Evolutionary conservation across 2,113 vertebrate genomes (phyloP), one percentile per base, ranked within the genome.

Genomic region (Zonotrichia leucophrys): DNA sequence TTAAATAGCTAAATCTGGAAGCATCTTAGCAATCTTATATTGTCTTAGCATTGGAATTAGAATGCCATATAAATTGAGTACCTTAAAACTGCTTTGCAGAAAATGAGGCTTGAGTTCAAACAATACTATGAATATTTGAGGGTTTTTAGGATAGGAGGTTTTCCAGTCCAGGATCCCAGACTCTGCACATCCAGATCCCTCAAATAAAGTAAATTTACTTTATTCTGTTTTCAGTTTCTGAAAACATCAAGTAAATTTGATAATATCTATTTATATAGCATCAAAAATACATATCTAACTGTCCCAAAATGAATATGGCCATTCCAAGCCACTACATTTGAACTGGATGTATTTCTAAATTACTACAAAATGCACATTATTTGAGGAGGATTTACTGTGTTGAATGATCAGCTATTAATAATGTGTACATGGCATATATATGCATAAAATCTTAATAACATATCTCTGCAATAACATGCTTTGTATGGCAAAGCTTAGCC

Each of bases 1-100:
- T 27, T 76, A 80, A 68, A 35, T 66, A 78, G 31, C 50, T 84
- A 84, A 84, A 93, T 83, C 60, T 84, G n/a, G 41, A 77, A 66
- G 31, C 33, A 67, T 46, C 5, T 46, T 37, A 31, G 21, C 5
- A 31, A 37, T 31, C 8, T 77, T 81, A 15, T 58, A 44, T 22
- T 62, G 22, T 41, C 10, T 83, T 55, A 44, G 15, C 27, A 60
- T 2, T 46, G 18, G 21, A 88, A 83, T 55, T 76, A 50, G 35
- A 76, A 69, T 64, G 64, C 35, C 44, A 13, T 39, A 27, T 52
- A 52, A 76, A 76, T 1, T 17, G 23, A 92, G 10, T 28, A 22
- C 27, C 30, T 14, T 74, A 69, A 47, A 83, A 47, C 3, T 52
- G 12, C 44, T 47, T 19, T 17, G 37, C 3, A 77, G 68, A 66